A percentile compares a stretch with the other conserved stretches of the same genome.
These are phyloP conservation scores for Pristionchus fissidentatus DNA, from an alignment of 2,888 invertebrate species.

Conservation along the genomic window DNA sequence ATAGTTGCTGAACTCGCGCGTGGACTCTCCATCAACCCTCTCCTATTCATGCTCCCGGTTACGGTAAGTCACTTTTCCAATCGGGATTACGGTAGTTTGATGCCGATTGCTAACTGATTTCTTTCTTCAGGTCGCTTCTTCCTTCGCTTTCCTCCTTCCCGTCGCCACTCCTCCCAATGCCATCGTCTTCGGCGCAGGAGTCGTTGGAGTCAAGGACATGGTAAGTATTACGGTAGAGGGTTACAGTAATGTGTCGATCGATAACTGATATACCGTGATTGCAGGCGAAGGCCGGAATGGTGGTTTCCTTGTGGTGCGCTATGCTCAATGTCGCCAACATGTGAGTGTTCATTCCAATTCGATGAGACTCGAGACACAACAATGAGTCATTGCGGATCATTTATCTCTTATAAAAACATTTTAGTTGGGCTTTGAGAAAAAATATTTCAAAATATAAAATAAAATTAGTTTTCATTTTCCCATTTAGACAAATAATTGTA, in stretches of 20 bases:
- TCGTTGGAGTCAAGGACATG: slow-evolving; percentile 69
- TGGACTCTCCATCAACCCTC: slow-evolving; percentile 71
- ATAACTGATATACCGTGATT: not conserved
- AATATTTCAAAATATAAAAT: not conserved
- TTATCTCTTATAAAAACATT: not conserved
- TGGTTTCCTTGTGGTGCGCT: slow-evolving; percentile 60
- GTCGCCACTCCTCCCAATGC: slow-evolving; percentile 93
- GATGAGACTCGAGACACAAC: not conserved
- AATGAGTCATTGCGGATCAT: not conserved
- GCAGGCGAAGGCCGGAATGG: slow-evolving; percentile 59
- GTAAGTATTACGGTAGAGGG: slow-evolving; percentile 50
- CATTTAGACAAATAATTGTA: too few species aligned
- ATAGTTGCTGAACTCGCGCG: slow-evolving; percentile 78
- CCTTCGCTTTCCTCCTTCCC: slow-evolving; percentile 78
- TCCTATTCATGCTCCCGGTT: slow-evolving; percentile 76
- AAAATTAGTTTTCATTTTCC: not conserved
- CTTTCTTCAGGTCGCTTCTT: slow-evolving; percentile 68
- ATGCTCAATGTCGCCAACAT: slow-evolving; percentile 57
- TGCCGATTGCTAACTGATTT: not conserved
- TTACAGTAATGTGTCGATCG: not conserved
- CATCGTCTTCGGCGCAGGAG: slow-evolving; percentile 78
- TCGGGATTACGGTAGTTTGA: not conserved
- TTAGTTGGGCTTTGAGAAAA: too few species aligned
- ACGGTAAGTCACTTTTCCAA: slow-evolving; percentile 51
- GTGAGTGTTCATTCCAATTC: slow-evolving; percentile 47